Conservation (phyloP, 2,888 invertebrate genomes). For the Incurvaria masculella region DNA sequence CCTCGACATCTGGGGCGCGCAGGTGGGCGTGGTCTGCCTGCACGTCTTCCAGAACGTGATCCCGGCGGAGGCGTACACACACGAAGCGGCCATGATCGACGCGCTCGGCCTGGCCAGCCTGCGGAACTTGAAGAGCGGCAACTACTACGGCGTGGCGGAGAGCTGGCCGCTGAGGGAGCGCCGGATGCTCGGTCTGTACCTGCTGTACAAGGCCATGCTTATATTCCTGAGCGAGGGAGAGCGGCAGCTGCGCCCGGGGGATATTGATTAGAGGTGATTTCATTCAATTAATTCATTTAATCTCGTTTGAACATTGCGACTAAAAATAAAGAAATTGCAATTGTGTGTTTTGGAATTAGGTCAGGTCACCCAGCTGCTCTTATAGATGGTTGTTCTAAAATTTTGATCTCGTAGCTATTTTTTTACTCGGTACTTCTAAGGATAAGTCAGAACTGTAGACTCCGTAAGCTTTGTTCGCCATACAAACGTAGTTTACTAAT, state of each 20-base stretch:
- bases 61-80: conserved; percentile 87
- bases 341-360: no score
- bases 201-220: conserved; percentile 77
- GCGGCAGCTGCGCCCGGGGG: conserved; percentile 76
- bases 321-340: no score
- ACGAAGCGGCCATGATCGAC: conserved; percentile 94
- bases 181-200: conserved; percentile 70
- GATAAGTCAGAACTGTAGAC: no score
- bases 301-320: no score
- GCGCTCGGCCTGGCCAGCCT: conserved; percentile 74
- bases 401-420: no score
- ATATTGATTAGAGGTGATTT: conserved; percentile 58
- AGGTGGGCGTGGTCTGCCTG: conserved; percentile 84
- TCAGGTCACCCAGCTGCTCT: no score
- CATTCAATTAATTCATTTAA: no score
- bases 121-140: conserved; percentile 75
- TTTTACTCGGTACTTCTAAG: no score
- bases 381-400: no score
- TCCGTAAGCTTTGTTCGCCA: no score
- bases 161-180: conserved; percentile 72
- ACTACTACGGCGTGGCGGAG: conserved; percentile 76
- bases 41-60: conserved; percentile 89
- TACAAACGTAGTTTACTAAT: no score
- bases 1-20: conserved; percentile 80
- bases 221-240: conserved; percentile 89